Evolutionary conservation across 2,888 invertebrate species (phyloP), one percentile per base, ranked within the genome.

Genomic region (Lasiommata megera): DNA sequence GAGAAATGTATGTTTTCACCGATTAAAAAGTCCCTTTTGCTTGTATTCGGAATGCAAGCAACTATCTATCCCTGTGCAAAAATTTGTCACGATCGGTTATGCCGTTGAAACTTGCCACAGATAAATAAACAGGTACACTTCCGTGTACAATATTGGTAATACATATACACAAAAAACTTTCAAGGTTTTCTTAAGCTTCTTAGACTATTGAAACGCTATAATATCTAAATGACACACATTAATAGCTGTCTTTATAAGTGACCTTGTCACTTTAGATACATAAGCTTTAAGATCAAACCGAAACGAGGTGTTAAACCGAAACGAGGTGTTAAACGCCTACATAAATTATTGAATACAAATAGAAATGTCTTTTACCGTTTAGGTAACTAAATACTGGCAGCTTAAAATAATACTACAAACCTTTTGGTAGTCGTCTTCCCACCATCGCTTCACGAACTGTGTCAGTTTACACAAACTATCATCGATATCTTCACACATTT

Each of bases 401-500:
- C 37, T 23, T 37, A 37, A 47, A 17, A 37, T 37, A 37, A 48
- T 51, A 3, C 31, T 17, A 52, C 56, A 36, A 34, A 58, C 86
- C 85, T 84, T 73, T 34, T 63, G 46, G 68, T 80, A 77, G 65
- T 74, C 79, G 46, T 85, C 82, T 67, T 86, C 82, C 85, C 86
- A 87, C 87, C 87, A 88, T 1, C 86, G 75, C 63, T 81, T 83
- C 6, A 86, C 83, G 61, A 86, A 88, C 64, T 74, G 76, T 12
- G 76, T 73, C 54, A 88, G 66, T 66, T 81, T 80, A 14, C 64
- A 68, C 67, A 88, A 72, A 71, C 76, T 76, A 55, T 72, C 74
- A 14, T 79, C 79, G 63, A 66, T 66, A 34, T 68, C 66, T 23
- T 75, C 77, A 70, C 73, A 73, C 77, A 77, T 76, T 9, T 63